These are phyloP conservation scores for Ctenomys sociabilis DNA, from an alignment of 2,113 vertebrate genomes.

Conservation along the genomic window DNA sequence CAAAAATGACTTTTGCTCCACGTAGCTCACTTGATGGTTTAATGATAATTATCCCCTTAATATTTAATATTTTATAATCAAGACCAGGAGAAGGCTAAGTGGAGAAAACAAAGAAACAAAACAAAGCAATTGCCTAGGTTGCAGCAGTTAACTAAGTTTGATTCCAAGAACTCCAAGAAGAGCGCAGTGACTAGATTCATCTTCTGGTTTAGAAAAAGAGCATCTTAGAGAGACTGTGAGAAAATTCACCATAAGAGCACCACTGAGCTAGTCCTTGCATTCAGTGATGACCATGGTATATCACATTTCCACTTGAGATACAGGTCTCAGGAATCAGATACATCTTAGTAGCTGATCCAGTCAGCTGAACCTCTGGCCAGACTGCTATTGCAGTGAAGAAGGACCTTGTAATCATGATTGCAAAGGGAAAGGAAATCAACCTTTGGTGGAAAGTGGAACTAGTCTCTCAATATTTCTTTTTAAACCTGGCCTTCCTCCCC, in stretches of 20 bases:
- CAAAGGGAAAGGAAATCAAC: background rate
- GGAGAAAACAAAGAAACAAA: background rate
- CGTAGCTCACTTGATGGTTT: background rate
- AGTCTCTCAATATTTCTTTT: background rate
- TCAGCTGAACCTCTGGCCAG: background rate
- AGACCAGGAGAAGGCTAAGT: background rate
- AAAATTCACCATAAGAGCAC: background rate
- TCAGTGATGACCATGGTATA: background rate
- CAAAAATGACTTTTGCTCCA: background rate
- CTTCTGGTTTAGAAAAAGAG: background rate
- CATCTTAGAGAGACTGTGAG: background rate
- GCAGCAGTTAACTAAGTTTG: background rate
- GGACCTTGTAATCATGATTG: background rate
- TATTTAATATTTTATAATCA: background rate
- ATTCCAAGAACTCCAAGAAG: background rate
- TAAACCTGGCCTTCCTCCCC: background rate
- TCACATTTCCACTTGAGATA: background rate
- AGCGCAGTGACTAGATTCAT: background rate
- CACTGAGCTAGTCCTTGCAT: background rate
- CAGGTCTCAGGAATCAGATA: background rate
- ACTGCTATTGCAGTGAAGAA: background rate
- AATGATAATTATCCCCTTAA: background rate
- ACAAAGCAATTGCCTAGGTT: background rate
- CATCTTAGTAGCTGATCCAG: background rate
- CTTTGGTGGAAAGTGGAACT: background rate